Conservation (phyloP, 2,888 invertebrate genomes). For the Zygothrica quintamaculata region DNA sequence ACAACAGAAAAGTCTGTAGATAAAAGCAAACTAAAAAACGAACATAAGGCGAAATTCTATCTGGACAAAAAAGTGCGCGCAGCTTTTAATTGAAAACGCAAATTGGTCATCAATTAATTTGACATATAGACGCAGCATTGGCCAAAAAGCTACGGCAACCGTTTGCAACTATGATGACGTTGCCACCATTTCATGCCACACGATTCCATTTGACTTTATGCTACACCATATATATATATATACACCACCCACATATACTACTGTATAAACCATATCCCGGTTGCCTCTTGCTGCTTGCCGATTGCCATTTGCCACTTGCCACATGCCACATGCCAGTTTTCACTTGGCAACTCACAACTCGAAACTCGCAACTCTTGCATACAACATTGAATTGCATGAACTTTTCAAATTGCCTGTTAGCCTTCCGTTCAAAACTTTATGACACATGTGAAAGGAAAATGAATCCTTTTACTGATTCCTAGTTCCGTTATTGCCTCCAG, state of each 20-base stretch:
- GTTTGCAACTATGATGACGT: conserved; percentile 48
- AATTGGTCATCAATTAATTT: conserved; percentile 78
- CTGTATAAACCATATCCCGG: too few relatives aligned
- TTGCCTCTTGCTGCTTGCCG: neutral
- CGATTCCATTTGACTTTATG: too few relatives aligned
- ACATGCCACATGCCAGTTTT: conserved; percentile 1
- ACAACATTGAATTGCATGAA: too few relatives aligned
- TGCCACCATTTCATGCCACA: conserved; percentile 8
- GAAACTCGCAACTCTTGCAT: neutral
- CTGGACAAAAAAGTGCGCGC: conserved; percentile 58
- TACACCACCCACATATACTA: too few relatives aligned
- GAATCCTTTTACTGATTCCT: too few relatives aligned
- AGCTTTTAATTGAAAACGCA: conserved; percentile 79
- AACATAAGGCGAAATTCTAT: conserved; percentile 62
- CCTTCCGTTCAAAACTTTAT: too few relatives aligned
- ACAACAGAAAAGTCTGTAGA: conserved; percentile 46
- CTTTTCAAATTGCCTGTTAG: too few relatives aligned
- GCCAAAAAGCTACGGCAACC: conserved; percentile 54
- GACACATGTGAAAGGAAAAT: too few relatives aligned
- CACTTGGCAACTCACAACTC: neutral
- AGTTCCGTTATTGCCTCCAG: too few relatives aligned
- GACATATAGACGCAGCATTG: conserved; percentile 64
- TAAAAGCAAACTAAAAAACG: conserved; percentile 76
- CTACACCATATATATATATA: too few relatives aligned
- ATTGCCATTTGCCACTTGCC: conserved; percentile 4